These are phyloP conservation scores for Cephalopterus ornatus DNA, from an alignment of 2,113 vertebrate species.

Conservation along the genomic window DNA sequence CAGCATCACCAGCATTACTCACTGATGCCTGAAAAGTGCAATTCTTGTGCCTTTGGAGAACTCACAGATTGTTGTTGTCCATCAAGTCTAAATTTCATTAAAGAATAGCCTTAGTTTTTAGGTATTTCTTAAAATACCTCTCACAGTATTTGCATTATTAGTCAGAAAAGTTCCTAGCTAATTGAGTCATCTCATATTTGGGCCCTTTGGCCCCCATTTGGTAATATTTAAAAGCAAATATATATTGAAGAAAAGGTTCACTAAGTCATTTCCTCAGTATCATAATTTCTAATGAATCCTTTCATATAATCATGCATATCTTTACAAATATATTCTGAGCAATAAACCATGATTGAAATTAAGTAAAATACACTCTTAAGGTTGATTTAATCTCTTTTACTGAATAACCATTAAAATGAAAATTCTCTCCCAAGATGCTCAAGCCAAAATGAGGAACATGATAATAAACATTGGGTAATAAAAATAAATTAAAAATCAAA, in stretches of 20 bases:
- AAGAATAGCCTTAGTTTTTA: neutral
- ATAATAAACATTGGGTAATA: constrained; percentile 49
- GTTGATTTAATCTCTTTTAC: constrained; percentile 43
- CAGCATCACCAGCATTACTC: neutral
- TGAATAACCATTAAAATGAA: constrained; percentile 24
- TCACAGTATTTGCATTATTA: neutral
- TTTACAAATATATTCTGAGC: constrained; percentile 3
- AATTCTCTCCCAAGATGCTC: constrained; percentile 11
- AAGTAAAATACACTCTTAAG: constrained; percentile 48
- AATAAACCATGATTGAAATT: constrained; percentile 48
- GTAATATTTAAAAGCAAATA: neutral
- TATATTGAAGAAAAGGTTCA: neutral
- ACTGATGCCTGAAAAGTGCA: neutral
- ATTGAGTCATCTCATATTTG: neutral
- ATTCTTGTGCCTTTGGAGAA: neutral
- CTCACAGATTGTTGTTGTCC: neutral
- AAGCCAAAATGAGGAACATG: constrained; percentile 15
- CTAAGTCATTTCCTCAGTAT: neutral
- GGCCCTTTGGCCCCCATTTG: neutral
- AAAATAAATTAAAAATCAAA: constrained; percentile 64
- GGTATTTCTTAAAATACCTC: neutral
- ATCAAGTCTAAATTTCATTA: neutral
- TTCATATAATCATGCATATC: neutral
- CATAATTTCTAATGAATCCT: neutral
- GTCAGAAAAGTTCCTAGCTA: neutral